A percentile compares a stretch with the other conserved stretches of the same genome.
Conservation (phyloP, 2,797 vertebrate species). For the Periophthalmus magnuspinnatus region DNA sequence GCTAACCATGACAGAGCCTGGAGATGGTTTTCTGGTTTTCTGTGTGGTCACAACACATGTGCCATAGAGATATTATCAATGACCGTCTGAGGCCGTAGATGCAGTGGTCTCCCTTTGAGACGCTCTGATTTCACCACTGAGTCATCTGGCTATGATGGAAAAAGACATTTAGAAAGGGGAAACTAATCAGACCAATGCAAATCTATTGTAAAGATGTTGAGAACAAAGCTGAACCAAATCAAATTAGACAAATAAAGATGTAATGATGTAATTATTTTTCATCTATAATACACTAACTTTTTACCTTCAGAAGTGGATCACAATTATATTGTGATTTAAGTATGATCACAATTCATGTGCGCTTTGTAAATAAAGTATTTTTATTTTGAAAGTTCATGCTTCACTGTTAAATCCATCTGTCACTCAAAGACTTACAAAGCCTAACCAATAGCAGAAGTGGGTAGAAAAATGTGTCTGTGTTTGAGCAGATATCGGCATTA, state of each 20-base stretch:
- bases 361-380: no score
- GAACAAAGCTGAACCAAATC: neutral
- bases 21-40: constrained; percentile 6
- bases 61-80: neutral
- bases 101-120: constrained; percentile 4
- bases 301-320: no score
- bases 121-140: constrained; percentile 1
- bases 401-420: no score
- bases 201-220: neutral
- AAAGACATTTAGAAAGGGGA: neutral
- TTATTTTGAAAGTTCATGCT: no score
- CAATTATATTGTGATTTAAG: no score
- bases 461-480: no score
- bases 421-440: no score
- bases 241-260: no score
- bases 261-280: no score
- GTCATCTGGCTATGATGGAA: constrained; percentile 1
- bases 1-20: constrained; percentile 1
- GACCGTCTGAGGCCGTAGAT: constrained; percentile 3
- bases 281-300: neutral
- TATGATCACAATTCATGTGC: no score
- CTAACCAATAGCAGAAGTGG: no score
- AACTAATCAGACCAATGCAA: constrained; percentile 2
- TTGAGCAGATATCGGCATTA: no score
- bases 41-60: neutral